Base-by-base conservation (phyloP, 2,888 invertebrate genomes). In the Drosophila maculinotata region DNA sequence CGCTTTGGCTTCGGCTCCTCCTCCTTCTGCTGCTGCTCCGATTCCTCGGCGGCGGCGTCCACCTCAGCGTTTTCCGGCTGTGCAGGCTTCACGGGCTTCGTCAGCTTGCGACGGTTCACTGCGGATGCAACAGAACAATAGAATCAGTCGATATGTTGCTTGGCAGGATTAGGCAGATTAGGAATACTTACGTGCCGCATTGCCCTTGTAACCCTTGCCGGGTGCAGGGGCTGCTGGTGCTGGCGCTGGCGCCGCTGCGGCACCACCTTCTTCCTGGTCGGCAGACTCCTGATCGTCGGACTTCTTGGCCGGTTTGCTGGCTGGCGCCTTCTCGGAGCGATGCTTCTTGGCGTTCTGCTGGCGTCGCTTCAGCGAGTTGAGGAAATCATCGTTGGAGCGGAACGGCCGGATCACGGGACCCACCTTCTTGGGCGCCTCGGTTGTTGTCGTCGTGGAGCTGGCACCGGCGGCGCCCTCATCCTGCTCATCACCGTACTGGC, bases 361-460 rank as follows among this genome's bases (percentile, higher is more conserved):
- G 84, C 95, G 93, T 82, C 94, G 94, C 90, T 95, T 96, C 59
- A 96, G 92, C 0, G 95, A 94, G 53, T 94, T 95, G 41, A 96
- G 91, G 25, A 96, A 93, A 81, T 96, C 96, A 59, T 95, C 94
- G 91, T 96, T 96, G 86, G 95, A 96, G 82, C 95, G 93, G 93
- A 96, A 96, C 0, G 96, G 96, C 54, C 96, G 92, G 12, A 96
- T 94, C 31, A 93, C 92, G 12, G 95, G 95, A 0, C 93, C 93
- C 36, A 92, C 89, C 77, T 94, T 94, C 82, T 95, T 95, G 75
- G 95, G 94, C 48, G 95, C 92, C 80, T 95, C 95, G 5, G 96
- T 95, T 0, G 95, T 93, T 0, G 93, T 92, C 1, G 94, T 94
- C 9, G 94, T 94, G 8, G 85, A 82, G 44, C 86, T 84, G 8